A percentile compares a stretch with the other conserved stretches of the same genome.
Evolutionary conservation across 92 coral and sea anemone genomes (phyloP).

Genomic region (Desmophyllum pertusum): DNA sequence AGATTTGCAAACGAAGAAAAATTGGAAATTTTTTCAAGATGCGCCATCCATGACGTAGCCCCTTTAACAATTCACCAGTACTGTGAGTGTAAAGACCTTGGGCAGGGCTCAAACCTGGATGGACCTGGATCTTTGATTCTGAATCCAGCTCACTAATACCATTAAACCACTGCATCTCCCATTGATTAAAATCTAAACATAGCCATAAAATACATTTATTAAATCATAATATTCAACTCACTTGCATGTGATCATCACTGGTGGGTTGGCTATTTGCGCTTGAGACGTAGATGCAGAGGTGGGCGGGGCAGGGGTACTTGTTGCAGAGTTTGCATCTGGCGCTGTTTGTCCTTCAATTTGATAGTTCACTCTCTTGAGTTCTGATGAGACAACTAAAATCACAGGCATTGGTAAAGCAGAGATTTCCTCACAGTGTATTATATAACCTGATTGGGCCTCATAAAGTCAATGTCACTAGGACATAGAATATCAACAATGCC

Average conservation of each 20-base stretch:
- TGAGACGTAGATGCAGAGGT: constrained; percentile 66
- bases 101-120: neutral
- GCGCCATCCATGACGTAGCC: too few relatives aligned
- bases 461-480: too few relatives aligned
- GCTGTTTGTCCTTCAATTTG: constrained; percentile 57
- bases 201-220: too few relatives aligned
- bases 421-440: too few relatives aligned
- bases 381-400: constrained; percentile 82
- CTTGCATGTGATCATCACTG: constrained; percentile 79
- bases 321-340: constrained; percentile 70
- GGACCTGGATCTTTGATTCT: too few relatives aligned
- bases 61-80: neutral
- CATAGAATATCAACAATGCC: too few relatives aligned
- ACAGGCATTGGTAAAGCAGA: too few relatives aligned
- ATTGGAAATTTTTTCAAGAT: too few relatives aligned
- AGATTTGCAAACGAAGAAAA: too few relatives aligned
- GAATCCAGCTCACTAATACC: neutral
- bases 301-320: constrained; percentile 64
- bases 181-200: neutral
- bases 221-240: constrained; percentile 10
- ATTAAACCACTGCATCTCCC: neutral
- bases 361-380: constrained; percentile 77
- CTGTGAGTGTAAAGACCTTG: neutral
- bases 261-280: constrained; percentile 64
- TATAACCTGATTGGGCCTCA: too few relatives aligned